A percentile compares a stretch with the other conserved stretches of the same genome.
Evolutionary conservation across 2,888 invertebrate species (phyloP).

Genomic region (Phlogophora meticulosa): DNA sequence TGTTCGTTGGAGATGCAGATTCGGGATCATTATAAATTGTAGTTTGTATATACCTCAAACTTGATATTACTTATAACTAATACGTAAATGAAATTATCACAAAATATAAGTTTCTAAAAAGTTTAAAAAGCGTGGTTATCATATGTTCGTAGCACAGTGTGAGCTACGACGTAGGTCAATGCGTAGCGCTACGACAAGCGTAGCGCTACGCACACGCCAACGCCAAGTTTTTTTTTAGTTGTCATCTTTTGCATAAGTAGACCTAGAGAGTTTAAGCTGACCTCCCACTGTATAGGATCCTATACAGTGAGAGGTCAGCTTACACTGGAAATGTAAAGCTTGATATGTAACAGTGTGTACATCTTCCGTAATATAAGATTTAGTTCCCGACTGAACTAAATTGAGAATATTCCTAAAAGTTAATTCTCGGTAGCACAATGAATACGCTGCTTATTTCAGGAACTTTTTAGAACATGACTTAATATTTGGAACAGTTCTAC

Average conservation of each 20-base stretch:
- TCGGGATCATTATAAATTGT: background rate
- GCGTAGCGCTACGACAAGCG: conserved; percentile 15
- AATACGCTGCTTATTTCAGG: too few species aligned
- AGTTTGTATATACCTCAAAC: background rate
- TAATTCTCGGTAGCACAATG: background rate
- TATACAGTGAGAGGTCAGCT: too few species aligned
- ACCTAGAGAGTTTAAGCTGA: too few species aligned
- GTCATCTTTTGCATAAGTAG: too few species aligned
- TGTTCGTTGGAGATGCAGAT: background rate
- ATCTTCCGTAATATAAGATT: too few species aligned
- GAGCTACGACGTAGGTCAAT: conserved; percentile 43
- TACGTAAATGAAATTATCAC: too few species aligned
- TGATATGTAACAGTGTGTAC: too few species aligned
- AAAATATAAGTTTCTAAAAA: background rate
- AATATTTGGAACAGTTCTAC: too few species aligned
- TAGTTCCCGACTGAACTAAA: background rate
- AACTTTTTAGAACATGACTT: too few species aligned
- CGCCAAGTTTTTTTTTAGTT: too few species aligned
- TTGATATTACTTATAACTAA: conserved; percentile 6
- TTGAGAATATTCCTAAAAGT: background rate
- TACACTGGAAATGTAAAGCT: too few species aligned
- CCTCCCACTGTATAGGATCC: too few species aligned
- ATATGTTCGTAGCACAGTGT: conserved; percentile 21
- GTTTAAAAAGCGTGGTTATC: background rate
- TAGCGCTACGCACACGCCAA: background rate